Evolutionary conservation across 1,140 invertebrate species (phyloP), one percentile per base, ranked within the genome.

Genomic region (Physella acuta): DNA sequence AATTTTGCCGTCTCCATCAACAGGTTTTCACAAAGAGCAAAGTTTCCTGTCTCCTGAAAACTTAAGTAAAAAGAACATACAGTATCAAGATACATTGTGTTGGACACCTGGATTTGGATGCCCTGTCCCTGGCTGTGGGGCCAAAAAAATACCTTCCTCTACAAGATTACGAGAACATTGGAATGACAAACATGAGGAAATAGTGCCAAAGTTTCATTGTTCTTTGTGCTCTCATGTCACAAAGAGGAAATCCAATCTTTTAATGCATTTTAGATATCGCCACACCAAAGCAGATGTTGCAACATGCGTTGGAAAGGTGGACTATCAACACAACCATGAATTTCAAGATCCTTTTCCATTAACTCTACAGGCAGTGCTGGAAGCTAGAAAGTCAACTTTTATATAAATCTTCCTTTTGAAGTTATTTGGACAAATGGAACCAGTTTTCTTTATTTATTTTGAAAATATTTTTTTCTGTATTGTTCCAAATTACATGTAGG

Each of bases 331-430:
- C 33, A 64, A 64, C 31, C 31, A 20, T 4, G 39, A 64, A 28
- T 64, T 64, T 64, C 36, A 64, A 51, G 62, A 64, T 44, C 62
- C 62, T 5, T 49, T 26, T 52, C 62, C 62, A 51, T 33, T 64
- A 33, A 64, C 62, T 8, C 20, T 64, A n/a, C 31, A 61, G 39
- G 59, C 59, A 24, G 59, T 61, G 4, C 37, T 61, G 28, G 39
- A 44, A 44, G 39, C 39, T 44, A 44, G 39, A 20, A 44, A 20
- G 39, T 44, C 20, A 44, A 11, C 39, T n/a, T n/a, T n/a, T n/a
- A n/a, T n/a, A n/a, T n/a, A n/a, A n/a, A n/a, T n/a, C n/a, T n/a
- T n/a, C n/a, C n/a, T n/a, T n/a, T n/a, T n/a, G n/a, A n/a, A n/a
- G n/a, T n/a, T n/a, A n/a, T n/a, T n/a, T n/a, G n/a, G n/a, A n/a